These are phyloP conservation scores for Zeuzera pyrina DNA, from an alignment of 2,888 invertebrate species.

Conservation along the genomic window DNA sequence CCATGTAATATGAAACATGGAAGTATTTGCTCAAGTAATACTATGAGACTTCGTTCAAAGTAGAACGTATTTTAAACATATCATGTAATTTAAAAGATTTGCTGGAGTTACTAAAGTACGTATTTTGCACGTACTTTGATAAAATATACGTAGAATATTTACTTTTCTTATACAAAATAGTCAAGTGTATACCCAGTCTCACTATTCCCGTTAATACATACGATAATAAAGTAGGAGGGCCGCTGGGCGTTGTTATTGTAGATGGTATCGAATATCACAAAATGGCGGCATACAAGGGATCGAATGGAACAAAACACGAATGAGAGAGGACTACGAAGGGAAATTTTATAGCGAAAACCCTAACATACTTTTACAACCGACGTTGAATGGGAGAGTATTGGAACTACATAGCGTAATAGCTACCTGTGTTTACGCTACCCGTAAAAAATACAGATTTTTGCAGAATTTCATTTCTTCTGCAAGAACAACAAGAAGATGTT, in stretches of 20 bases:
- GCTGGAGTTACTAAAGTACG: too few relatives aligned
- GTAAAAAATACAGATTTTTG: constrained; percentile 13
- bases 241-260: constrained; percentile 32
- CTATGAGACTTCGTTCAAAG: too few relatives aligned
- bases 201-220: too few relatives aligned
- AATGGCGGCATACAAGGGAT: constrained; percentile 26
- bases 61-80: too few relatives aligned
- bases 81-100: too few relatives aligned
- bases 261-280: constrained; percentile 41
- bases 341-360: constrained; percentile 36
- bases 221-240: constrained; percentile 32
- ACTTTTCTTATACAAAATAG: too few relatives aligned
- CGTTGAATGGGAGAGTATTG: constrained; percentile 21
- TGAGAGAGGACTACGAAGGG: neutral
- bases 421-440: constrained; percentile 7
- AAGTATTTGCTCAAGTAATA: too few relatives aligned
- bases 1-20: too few relatives aligned
- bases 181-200: too few relatives aligned
- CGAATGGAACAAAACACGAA: constrained; percentile 31
- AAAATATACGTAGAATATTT: too few relatives aligned
- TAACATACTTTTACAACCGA: constrained; percentile 33
- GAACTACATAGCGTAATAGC: constrained; percentile 15
- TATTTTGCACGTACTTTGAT: too few relatives aligned
- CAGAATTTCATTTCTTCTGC: neutral
- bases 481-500: neutral